Conservation (phyloP, 2,113 vertebrate genomes). For the Ginglymostoma cirratum region DNA sequence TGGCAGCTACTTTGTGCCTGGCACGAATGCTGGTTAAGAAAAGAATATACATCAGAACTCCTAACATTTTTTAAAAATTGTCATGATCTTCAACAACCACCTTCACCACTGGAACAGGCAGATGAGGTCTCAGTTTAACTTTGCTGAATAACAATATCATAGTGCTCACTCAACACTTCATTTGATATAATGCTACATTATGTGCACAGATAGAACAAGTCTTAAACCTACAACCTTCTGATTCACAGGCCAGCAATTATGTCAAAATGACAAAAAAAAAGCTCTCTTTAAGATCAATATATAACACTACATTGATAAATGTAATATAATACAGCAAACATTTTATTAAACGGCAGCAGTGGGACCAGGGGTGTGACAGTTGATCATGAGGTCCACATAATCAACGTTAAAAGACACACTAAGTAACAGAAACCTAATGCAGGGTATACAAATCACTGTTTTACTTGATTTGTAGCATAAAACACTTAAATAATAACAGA, state of each 20-base stretch:
- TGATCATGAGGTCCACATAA: no score
- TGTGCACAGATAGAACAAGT: background rate
- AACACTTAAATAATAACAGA: no score
- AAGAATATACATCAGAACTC: background rate
- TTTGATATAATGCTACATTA: background rate
- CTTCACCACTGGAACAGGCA: background rate
- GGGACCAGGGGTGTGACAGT: no score
- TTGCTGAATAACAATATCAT: background rate
- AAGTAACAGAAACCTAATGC: no score
- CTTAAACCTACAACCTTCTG: background rate
- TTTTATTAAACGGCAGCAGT: no score
- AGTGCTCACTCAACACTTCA: background rate
- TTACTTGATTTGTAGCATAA: no score
- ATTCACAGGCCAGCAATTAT: background rate
- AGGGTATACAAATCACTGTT: no score
- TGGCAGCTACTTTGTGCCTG: background rate
- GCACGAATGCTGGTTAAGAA: background rate
- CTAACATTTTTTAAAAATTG: background rate
- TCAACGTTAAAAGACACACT: no score
- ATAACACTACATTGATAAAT: background rate
- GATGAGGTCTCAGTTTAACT: background rate
- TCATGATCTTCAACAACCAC: background rate
- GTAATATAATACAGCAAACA: background rate
- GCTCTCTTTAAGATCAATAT: no score
- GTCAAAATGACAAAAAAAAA: background rate